phyloP scores from a whole-genome alignment of 2,113 vertebrate genomes.

The Pseudonaja textilis region DNA sequence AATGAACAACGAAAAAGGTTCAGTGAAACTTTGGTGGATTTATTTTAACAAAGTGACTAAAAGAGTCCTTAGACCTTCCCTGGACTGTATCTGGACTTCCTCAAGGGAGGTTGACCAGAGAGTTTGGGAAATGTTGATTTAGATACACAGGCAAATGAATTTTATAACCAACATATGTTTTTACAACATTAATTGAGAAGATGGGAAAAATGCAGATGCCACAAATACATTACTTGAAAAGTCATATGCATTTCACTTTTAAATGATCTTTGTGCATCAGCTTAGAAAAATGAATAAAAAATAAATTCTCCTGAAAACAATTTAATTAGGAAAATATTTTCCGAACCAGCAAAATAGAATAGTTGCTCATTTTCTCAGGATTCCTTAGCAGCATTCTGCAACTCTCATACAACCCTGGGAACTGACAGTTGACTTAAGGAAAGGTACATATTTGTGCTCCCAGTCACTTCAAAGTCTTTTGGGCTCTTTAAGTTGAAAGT shows the following conservation, averaged over 20 bases:
- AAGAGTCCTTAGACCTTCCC: not conserved
- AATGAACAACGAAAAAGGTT: not conserved
- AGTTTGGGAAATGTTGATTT: not conserved
- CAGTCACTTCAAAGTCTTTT: not conserved
- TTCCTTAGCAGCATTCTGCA: not conserved
- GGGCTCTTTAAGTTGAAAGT: not conserved
- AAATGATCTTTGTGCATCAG: not conserved
- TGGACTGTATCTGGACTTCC: not conserved
- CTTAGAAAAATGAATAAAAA: not conserved
- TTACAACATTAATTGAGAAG: not conserved
- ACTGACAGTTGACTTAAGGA: not conserved
- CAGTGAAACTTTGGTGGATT: not conserved
- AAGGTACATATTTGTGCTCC: not conserved
- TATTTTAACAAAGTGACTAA: not conserved
- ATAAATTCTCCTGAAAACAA: not conserved
- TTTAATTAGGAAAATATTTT: not conserved
- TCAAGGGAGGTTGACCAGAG: not conserved
- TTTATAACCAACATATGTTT: not conserved
- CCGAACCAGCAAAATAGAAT: not conserved
- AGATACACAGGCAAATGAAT: not conserved
- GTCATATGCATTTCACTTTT: not conserved
- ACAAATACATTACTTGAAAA: not conserved
- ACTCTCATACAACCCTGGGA: not conserved
- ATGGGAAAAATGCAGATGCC: not conserved
- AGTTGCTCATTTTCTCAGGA: not conserved